Evolutionary conservation across 1,140 invertebrate species (phyloP), one percentile per base, ranked within the genome.

Genomic region (Lerema accius): DNA sequence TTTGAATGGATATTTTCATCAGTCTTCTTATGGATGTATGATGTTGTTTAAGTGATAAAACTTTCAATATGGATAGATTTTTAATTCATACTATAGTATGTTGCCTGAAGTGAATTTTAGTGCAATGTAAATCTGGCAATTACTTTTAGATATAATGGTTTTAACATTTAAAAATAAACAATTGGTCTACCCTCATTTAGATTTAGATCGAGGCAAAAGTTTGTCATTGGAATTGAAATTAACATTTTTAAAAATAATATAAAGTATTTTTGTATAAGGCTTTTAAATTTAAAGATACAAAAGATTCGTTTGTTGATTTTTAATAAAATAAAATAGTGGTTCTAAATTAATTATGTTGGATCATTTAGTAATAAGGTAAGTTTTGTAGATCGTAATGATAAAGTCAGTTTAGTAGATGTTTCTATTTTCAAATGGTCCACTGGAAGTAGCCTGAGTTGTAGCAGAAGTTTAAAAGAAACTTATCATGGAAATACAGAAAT

Each of bases 1-100:
- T 56, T 56, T 19, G 23, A 56, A 23, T 56, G 51, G 51, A 56
- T 56, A 56, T 56, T 56, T 56, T 56, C 53, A 56, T 45, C 19
- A 35, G 11, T 56, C 53, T 56, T 3, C n/a, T 42, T 16, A 15
- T 3, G 0, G 19, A 19, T 23, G n/a, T 26, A 0, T n/a, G 23
- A 43, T 17, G 14, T 32, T 50, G 23, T 50, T 32, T 32, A 26
- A 39, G 32, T 16, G 13, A 32, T 32, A 4, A 32, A 16, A 23
- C 28, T 42, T 42, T 42, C 11, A n/a, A 4, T 48, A 23, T 48
- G 45, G n/a, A 48, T 26, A 48, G n/a, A 11, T 48, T 48, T 48
- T 48, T 13, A 32, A 26, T n/a, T 26, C 45, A 48, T 48, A 26
- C 45, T 48, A 26, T 48, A 26, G 45, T 48, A 48, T 48, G 42